These are phyloP conservation scores for Cyclura pinguis DNA, from an alignment of 2,797 vertebrate genomes.

Conservation along the genomic window DNA sequence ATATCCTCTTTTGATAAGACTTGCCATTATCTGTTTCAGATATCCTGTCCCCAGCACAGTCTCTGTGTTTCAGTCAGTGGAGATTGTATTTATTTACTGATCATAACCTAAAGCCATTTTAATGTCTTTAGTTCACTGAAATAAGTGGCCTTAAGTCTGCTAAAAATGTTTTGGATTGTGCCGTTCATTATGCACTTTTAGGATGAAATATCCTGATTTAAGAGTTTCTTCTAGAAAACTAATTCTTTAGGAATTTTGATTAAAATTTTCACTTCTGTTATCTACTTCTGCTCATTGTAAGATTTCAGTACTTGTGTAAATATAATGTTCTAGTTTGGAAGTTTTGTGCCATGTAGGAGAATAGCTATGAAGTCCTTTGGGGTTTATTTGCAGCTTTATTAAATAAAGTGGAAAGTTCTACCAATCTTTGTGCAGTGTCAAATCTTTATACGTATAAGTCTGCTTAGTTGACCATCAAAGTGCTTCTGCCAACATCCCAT, in stretches of 20 bases:
- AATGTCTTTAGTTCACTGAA: not conserved
- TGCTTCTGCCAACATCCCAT: too few species aligned
- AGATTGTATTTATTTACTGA: slow-evolving; percentile 8
- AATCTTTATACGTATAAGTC: not conserved
- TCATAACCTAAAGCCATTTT: not conserved
- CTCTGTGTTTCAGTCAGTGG: not conserved
- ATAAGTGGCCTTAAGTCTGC: not conserved
- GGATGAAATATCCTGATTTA: not conserved
- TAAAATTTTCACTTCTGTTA: not conserved
- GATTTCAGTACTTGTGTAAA: not conserved
- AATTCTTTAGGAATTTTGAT: not conserved
- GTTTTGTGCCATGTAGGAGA: not conserved
- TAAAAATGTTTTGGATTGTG: not conserved
- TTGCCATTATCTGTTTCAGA: too few species aligned
- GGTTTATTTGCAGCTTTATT: not conserved
- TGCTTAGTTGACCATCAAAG: not conserved
- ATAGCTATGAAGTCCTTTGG: not conserved
- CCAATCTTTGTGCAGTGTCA: not conserved
- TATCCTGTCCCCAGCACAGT: not conserved
- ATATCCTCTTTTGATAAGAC: not conserved
- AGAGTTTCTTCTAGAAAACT: not conserved
- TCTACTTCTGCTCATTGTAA: not conserved
- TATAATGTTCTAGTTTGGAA: not conserved
- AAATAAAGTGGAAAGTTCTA: slow-evolving; percentile 1
- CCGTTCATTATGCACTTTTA: slow-evolving; percentile 8